Evolutionary conservation across 2,888 invertebrate genomes (phyloP).

Genomic region (Tromatobia lineatoria): DNA sequence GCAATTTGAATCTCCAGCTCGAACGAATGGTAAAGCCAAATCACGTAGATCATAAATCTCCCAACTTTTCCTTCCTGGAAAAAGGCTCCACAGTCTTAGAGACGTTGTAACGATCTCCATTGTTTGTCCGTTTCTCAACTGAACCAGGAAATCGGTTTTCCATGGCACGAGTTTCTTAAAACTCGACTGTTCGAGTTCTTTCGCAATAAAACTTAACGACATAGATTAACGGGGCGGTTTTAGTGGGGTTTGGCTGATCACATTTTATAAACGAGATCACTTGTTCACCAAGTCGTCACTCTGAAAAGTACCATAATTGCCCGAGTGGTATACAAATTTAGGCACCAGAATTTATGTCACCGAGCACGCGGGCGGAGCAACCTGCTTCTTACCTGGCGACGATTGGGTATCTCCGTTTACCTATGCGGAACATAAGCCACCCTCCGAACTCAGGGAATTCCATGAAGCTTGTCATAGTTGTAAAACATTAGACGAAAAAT

Average conservation of each 20-base stretch:
- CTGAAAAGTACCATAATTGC: conserved; percentile 17
- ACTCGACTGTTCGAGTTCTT: too few relatives aligned
- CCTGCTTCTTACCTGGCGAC: not conserved
- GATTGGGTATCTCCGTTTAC: not conserved
- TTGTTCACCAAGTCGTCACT: conserved; percentile 21
- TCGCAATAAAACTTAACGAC: conserved; percentile 37
- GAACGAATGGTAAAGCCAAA: not conserved
- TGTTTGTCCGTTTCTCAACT: too few relatives aligned
- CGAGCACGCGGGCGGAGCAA: conserved; percentile 34
- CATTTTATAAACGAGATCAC: conserved; percentile 29
- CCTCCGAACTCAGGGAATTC: conserved; percentile 1
- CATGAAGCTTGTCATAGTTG: not conserved
- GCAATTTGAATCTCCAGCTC: not conserved
- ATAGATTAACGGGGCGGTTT: conserved; percentile 39
- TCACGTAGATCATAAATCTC: not conserved
- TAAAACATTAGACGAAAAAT: not conserved
- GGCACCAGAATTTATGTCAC: not conserved
- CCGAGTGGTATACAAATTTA: not conserved
- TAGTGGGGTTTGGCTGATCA: conserved; percentile 1
- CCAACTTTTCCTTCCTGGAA: not conserved
- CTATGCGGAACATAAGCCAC: not conserved
- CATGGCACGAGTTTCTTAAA: too few relatives aligned
- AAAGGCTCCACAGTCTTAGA: not conserved
- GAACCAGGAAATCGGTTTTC: too few relatives aligned
- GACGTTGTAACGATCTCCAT: too few relatives aligned